phyloP scores from a whole-genome alignment of 2,888 invertebrate species.

The Meloe dianella region DNA sequence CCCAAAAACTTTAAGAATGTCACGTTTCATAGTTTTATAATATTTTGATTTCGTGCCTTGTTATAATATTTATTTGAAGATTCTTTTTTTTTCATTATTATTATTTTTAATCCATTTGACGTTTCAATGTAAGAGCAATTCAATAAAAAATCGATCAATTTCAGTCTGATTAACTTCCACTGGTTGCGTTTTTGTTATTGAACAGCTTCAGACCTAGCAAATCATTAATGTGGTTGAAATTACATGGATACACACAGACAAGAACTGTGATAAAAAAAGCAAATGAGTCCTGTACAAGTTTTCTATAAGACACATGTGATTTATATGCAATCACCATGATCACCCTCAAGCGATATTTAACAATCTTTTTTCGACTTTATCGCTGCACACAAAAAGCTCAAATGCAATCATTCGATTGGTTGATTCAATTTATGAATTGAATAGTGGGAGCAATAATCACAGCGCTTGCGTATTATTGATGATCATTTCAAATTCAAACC shows the following conservation, averaged over 20 bases:
- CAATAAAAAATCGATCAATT: background rate
- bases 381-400: slow-evolving; percentile 16
- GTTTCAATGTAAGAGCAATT: background rate
- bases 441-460: slow-evolving; percentile 11
- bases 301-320: background rate
- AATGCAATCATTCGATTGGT: slow-evolving; percentile 18
- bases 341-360: background rate
- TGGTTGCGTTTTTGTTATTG: background rate
- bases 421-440: slow-evolving; percentile 9
- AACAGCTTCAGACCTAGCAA: background rate
- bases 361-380: background rate
- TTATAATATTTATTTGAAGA: background rate
- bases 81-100: background rate
- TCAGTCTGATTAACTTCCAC: background rate
- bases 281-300: background rate
- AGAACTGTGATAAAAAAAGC: background rate
- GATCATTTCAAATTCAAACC: slow-evolving; percentile 24
- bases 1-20: background rate
- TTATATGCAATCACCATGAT: slow-evolving; percentile 8
- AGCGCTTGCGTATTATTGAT: slow-evolving; percentile 12
- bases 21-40: background rate
- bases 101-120: background rate
- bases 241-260: background rate
- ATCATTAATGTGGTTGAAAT: background rate
- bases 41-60: background rate